Base-by-base conservation (phyloP, 2,888 invertebrate species). In the Scelioninae gen. 2 region DNA sequence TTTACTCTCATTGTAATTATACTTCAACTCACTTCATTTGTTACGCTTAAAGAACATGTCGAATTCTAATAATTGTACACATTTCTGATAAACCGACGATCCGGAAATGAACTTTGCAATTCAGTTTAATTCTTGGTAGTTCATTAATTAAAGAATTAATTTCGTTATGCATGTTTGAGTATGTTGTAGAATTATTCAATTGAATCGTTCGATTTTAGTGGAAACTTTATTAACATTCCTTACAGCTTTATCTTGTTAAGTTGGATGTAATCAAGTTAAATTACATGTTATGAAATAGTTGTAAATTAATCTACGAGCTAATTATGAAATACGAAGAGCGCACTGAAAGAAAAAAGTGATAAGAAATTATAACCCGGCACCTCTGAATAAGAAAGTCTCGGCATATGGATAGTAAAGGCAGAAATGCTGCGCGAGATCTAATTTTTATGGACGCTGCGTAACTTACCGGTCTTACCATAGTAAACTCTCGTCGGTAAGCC, bases 401-500 rank as follows among this genome's bases (percentile, higher is more conserved):
- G 60, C 73, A 60, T 73, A 75, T 73, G 71, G 50, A 67, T 64
- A 68, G 52, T 25, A 71, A 63, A 25, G 31, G 68, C 60, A 69
- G 35, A 65, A 68, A 70, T 53, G 50, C 70, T 41, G 46, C 9
- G 60, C 57, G 53, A 53, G 53, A 73, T 74, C 65, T 76, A 75
- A 74, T 76, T 75, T 72, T 75, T 77, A 77, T 75, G 75, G 74
- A 73, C 74, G 48, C 65, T 77, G 75, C 74, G 73, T 76, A 77
- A 78, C 77, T 77, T 75, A 74, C 73, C 67, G 68, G 70, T 71
- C 75, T 77, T 75, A 76, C 75, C 75, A 72, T 76, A 58, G 74
- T 78, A 79, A 79, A 80, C 76, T 79, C 78, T 74, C 57, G 55
- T 72, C 55, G 65, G 76, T 77, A 79, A 78, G 77, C 73, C 48